Base-by-base conservation (phyloP, 2,113 vertebrate species). In the Mionectes macconnelli region DNA sequence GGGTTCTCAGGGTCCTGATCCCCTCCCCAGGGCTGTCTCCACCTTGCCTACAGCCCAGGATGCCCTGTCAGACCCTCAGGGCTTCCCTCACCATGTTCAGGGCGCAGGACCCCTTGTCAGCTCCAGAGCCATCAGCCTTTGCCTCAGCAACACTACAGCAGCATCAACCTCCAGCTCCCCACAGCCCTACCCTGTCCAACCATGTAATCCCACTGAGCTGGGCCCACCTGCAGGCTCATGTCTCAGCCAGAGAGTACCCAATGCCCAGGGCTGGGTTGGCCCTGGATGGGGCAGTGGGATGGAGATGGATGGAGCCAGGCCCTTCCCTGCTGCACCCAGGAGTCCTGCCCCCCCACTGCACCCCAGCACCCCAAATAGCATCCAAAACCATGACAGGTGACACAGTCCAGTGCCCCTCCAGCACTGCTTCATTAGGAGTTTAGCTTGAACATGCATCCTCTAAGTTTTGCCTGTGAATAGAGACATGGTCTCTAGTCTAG, bases 191-290 rank as follows among this genome's bases (percentile, higher is more conserved):
- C 45, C 35, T 15, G 37, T 7, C 33, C 1, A 0, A 21, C 33
- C 28, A 11, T 6, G 35, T 47, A 12, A 40, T 9, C 27, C 9
- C 1, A 0, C 23, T 0, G 2, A 72, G 39, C 66, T 3, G 2
- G 33, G 14, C 28, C 37, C 6, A 10, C 4, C 12, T 1, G 0
- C 0, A 2, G 8, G 1, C 9, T 24, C 39, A 6, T 2, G 35
- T 21, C 49, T 59, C 2, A 0, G 27, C 73, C 56, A 55, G 12
- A 11, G 35, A 74, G 20, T 2, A 20, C 45, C 39, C 12, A 2
- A 12, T 0, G 0, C 24, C 24, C 4, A 1, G 4, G 42, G n/a
- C 42, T 2, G 27, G 45, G 28, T 14, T 10, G 8, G 3, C 8
- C 15, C 62, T 60, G 60, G 8, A 20, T 44, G 37, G 30, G 14